Evolutionary conservation across 2,113 vertebrate genomes (phyloP), one percentile per base, ranked within the genome.

Genomic region (Chamaea fasciata): DNA sequence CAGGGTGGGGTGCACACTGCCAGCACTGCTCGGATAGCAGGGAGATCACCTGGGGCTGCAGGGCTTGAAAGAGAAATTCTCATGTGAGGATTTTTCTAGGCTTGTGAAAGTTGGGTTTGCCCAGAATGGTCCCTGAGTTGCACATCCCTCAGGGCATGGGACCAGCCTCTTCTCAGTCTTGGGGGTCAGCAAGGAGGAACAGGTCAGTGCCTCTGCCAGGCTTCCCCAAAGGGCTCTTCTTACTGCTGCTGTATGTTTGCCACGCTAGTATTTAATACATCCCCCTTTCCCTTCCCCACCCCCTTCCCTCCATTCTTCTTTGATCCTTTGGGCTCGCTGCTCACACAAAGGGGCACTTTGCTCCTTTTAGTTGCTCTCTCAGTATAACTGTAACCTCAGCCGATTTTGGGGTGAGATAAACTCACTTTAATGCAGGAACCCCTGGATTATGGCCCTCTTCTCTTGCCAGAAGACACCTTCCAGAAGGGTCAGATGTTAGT

Each of bases 21-120:
- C 63, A 81, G 44, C 14, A 27, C 8, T 6, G 1, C 70, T 20
- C 0, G 0, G 23, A 20, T 14, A 82, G 42, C 46, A 56, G 28
- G 8, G 64, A 26, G 22, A 71, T 20, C 3, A 1, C 28, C 15
- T 1, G 3, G 63, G 44, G 21, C 46, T 50, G 41, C 39, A 59
- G 23, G 17, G 11, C 15, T 62, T 46, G 30, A 15, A 0, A 5
- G 47, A 8, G 39, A 57, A 68, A 37, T 10, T 17, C 27, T 44
- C 8, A 3, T 1, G 1, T 14, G 44, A 76, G 14, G 33, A 33
- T 35, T 86, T 75, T 84, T 92, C 56, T 19, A 68, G 56, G 15
- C 11, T 59, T 16, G 1, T 47, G 35, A 37, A 76, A 76, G 20
- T 4, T 44, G 23, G 6, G 8, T 93, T 68, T 83, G 26, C 33